phyloP scores from a whole-genome alignment of 2,797 vertebrate genomes.

The Vipera ursinii region DNA sequence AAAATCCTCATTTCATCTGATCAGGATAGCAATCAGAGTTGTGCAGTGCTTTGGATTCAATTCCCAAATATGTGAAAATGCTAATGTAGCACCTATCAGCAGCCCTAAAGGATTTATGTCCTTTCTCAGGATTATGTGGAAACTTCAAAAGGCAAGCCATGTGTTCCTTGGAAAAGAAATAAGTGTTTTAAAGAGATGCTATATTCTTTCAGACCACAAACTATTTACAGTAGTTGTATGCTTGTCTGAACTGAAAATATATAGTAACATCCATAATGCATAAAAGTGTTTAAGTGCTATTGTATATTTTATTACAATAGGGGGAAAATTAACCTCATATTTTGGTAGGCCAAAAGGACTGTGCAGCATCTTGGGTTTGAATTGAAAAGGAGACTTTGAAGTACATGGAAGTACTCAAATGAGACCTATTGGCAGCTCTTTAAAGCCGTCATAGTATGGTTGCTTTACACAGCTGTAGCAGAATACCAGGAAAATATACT shows the following conservation, averaged over 20 bases:
- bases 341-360: not conserved
- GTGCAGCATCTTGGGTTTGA: not conserved
- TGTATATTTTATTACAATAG: not conserved
- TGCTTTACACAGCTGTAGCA: not conserved
- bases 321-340: not conserved
- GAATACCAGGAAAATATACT: not conserved
- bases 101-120: not conserved
- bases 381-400: not conserved
- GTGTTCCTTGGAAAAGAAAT: not conserved
- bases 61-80: not conserved
- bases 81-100: not conserved
- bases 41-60: not conserved
- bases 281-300: not conserved
- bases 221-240: not conserved
- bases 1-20: not conserved
- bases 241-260: not conserved
- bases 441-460: not conserved
- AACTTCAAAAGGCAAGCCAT: not conserved
- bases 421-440: not conserved
- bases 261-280: not conserved
- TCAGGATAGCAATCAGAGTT: not conserved
- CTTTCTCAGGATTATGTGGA: not conserved
- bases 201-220: not conserved
- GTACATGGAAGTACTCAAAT: not conserved
- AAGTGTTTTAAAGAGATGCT: not conserved